Evolutionary conservation across 2,797 vertebrate genomes (phyloP).

Genomic region (Discoglossus pictus): DNA sequence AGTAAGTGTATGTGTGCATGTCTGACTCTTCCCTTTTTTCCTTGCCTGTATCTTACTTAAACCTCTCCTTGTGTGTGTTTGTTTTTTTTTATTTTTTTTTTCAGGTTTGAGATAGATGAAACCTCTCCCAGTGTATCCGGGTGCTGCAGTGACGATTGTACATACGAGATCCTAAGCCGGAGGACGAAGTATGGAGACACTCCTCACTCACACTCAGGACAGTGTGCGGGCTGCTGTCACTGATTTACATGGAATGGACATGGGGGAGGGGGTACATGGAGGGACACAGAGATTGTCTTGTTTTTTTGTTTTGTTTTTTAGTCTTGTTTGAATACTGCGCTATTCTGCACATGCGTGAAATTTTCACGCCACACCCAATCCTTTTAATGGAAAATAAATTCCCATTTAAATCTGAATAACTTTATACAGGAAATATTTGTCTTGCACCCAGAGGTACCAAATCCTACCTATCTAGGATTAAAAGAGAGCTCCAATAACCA

Average conservation of each 20-base stretch:
- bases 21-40: neutral
- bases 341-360: slow-evolving; percentile 28
- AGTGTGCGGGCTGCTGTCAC: slow-evolving; percentile 91
- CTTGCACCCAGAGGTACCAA: no score
- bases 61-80: neutral
- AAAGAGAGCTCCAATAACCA: no score
- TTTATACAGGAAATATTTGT: no score
- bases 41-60: neutral
- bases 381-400: slow-evolving; percentile 47
- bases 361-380: slow-evolving; percentile 2
- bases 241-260: slow-evolving; percentile 61
- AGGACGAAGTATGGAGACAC: slow-evolving; percentile 88
- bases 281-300: slow-evolving; percentile 25
- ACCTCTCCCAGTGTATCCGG: slow-evolving; percentile 90
- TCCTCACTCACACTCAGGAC: slow-evolving; percentile 80
- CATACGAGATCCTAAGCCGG: slow-evolving; percentile 92
- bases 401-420: slow-evolving; percentile 7
- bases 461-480: no score
- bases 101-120: slow-evolving; percentile 90
- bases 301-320: slow-evolving; percentile 3
- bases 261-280: slow-evolving; percentile 10
- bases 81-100: neutral
- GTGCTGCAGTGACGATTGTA: slow-evolving; percentile 90
- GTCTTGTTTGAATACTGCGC: slow-evolving; percentile 29
- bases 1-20: no score